Conservation (phyloP, 2,113 vertebrate species). For the Gymnorhina tibicen region DNA sequence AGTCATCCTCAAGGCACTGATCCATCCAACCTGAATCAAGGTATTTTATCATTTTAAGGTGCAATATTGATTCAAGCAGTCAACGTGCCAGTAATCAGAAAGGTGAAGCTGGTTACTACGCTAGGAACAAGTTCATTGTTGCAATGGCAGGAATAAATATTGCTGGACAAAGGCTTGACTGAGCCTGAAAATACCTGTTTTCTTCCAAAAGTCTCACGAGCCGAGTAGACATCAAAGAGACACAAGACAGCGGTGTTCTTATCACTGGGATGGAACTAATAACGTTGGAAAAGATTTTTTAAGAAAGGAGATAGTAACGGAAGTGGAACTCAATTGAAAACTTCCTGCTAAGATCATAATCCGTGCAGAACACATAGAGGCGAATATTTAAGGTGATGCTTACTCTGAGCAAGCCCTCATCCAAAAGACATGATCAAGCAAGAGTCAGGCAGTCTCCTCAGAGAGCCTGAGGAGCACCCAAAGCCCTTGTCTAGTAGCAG, state of each 20-base stretch:
- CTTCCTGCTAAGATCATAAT: background rate
- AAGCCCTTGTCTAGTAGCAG: background rate
- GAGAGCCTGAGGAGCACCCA: background rate
- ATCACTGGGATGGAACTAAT: background rate
- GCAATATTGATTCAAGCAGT: background rate
- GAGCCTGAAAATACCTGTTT: background rate
- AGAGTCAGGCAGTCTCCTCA: background rate
- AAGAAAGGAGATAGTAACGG: background rate
- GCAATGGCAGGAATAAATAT: background rate
- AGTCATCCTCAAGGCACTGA: background rate
- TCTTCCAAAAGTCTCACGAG: background rate
- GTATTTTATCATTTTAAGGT: background rate
- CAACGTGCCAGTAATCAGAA: background rate
- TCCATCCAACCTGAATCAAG: background rate
- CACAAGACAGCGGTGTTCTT: background rate
- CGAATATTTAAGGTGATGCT: background rate
- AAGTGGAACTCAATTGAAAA: background rate
- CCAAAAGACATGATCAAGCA: accelerated
- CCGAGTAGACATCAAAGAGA: background rate
- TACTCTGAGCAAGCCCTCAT: background rate
- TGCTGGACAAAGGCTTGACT: background rate
- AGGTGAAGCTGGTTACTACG: background rate
- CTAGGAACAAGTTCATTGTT: background rate
- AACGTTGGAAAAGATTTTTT: background rate
- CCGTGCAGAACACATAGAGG: background rate